A percentile compares a stretch with the other conserved stretches of the same genome.
Evolutionary conservation across 2,888 invertebrate species (phyloP).

Genomic region (Eilema griseolum): DNA sequence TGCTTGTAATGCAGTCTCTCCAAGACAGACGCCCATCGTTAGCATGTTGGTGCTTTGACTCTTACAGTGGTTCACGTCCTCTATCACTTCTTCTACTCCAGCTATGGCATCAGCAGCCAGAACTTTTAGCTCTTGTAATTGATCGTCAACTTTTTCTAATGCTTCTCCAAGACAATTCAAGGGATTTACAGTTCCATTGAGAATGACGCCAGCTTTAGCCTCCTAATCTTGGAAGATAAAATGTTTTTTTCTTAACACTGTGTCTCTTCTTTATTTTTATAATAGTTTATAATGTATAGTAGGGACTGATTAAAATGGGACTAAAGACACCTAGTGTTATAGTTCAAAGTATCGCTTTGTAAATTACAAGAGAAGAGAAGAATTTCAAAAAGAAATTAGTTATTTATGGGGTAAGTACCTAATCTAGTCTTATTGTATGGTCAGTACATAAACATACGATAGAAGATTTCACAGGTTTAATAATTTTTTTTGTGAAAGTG

Average conservation of each 20-base stretch:
- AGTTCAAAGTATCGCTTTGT: no score
- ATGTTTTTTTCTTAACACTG: not conserved
- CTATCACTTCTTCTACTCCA: not conserved
- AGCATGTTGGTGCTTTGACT: not conserved
- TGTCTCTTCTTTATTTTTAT: not conserved
- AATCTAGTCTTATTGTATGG: no score
- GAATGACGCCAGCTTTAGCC: not conserved
- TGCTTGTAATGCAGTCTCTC: not conserved
- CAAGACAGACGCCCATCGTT: not conserved
- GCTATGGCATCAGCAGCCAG: not conserved
- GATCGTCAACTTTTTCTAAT: not conserved
- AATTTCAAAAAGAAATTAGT: no score
- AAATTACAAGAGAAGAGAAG: no score
- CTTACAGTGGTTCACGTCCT: not conserved
- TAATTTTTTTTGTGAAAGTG: no score
- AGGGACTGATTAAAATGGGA: not conserved
- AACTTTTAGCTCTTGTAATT: not conserved
- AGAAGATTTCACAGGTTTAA: no score
- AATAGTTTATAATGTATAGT: not conserved
- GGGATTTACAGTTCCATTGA: not conserved
- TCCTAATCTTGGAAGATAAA: not conserved
- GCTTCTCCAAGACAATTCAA: not conserved
- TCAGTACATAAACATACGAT: no score
- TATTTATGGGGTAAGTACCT: no score
- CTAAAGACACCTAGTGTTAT: not conserved